Base-by-base conservation (phyloP, 2,888 invertebrate genomes). In the Gymnosoma rotundatum region DNA sequence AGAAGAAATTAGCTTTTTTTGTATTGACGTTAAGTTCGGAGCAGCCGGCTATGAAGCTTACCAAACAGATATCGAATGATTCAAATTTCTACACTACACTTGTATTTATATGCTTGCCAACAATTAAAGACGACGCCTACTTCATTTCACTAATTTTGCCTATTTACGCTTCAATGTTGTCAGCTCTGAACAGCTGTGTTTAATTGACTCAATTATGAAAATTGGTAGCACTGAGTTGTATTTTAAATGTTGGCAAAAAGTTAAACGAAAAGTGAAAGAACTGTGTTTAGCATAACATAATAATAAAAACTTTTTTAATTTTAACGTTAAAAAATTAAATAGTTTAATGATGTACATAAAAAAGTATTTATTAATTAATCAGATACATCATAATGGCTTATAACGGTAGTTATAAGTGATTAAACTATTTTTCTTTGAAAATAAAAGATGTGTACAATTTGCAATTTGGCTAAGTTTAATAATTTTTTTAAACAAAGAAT, bases 41-140 rank as follows among this genome's bases (percentile, higher is more conserved):
- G 92, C 90, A 92, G 94, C 94, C 94, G 93, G 94, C 93, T 93
- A 95, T 94, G 95, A 93, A 94, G 94, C 93, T 94, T 93, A 93
- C 94, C 94, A 94, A 95, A 95, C 95, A 94, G 94, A 93, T 93
- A 93, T 93, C 94, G 93, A 93, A 88, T 89, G 88, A 88, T 88
- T 88, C 87, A 90, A 92, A 93, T 92, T 91, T 90, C 89, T 91
- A 90, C 91, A 92, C 92, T 89, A 88, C 90, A 89, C 91, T 89
- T 88, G 90, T 93, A 94, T 95, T 93, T 95, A 95, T 95, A 94
- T 85, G 36, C 78, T 87, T 73, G 60, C 5, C 8, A 54, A 85
- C 25, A 81, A 61, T 76, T 69, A 42, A 48, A 69, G 82, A 87
- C 83, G 87, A 88, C 88, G 88, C 88, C 88, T 88, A 87, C 88